Base-by-base conservation (phyloP, 2,888 invertebrate species). In the Lycaena phlaeas region DNA sequence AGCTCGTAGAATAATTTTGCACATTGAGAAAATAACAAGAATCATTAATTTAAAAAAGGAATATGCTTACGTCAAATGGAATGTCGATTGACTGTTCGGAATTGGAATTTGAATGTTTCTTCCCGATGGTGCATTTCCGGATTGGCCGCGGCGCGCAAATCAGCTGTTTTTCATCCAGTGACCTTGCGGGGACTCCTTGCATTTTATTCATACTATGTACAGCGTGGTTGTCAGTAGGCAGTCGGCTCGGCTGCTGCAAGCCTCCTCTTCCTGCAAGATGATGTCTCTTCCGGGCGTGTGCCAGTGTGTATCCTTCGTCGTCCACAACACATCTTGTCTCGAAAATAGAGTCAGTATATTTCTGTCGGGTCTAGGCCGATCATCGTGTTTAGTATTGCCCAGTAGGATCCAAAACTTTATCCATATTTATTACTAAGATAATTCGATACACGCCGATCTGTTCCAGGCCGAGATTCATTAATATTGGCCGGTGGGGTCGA, bases 241-340 rank as follows among this genome's bases (percentile, higher is more conserved):
- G 58, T 52, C 58, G 57, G 53, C 50, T 48, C 46, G 45, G 48
- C 52, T 48, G 28, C 36, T 43, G 43, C 48, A 54, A 72, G 61
- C 78, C 84, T 82, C 55, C 84, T 72, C 50, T 82, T 82, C 53
- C 81, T 68, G 52, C 84, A 84, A 50, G 82, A 82, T 36, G 84
- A 84, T 38, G 84, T 82, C 54, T 82, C 82, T 55, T 73, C 72
- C 43, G 76, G 78, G 51, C 68, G 66, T 45, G 74, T 74, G 56
- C 82, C 82, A 50, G 81, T 78, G 50, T 51, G 62, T 47, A 84
- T 81, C 53, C 61, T 73, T 46, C 82, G 65, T 52, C 70, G 71
- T 57, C 84, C 82, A 65, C 82, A 82, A 64, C 84, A 84, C 82
- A 82, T 84, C 61, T 72, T 77, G 64, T 57, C 46, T 61, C 60